phyloP scores from a whole-genome alignment of 2,888 invertebrate species.

The Conistra vaccinii region DNA sequence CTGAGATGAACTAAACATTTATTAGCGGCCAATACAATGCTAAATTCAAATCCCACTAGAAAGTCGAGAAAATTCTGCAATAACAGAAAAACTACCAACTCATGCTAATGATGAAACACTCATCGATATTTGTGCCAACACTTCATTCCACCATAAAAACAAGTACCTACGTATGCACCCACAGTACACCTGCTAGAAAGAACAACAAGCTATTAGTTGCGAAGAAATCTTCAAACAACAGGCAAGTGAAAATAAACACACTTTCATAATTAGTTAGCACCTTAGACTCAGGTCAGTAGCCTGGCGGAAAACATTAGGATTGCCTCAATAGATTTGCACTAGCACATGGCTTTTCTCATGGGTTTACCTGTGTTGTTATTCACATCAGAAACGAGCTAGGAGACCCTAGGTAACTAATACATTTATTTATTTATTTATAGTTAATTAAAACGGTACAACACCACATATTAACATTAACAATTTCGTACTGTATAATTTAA shows the following conservation, averaged over 20 bases:
- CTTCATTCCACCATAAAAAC: background rate
- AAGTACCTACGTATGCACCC: background rate
- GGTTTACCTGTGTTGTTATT: background rate
- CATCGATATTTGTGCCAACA: background rate
- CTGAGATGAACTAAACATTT: background rate
- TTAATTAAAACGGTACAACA: too few relatives aligned
- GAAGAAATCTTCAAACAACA: constrained; percentile 37
- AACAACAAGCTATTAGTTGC: constrained; percentile 33
- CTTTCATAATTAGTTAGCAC: constrained; percentile 52
- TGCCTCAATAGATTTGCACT: constrained; percentile 18
- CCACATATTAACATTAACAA: too few relatives aligned
- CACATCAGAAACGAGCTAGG: background rate
- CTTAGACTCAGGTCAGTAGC: constrained; percentile 22
- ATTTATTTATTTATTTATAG: too few relatives aligned
- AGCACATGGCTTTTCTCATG: background rate
- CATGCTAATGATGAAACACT: background rate
- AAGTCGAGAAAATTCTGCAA: too few relatives aligned
- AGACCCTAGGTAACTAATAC: too few relatives aligned
- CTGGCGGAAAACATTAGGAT: constrained; percentile 15
- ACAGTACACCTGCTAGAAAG: constrained; percentile 9
- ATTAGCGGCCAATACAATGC: too few relatives aligned
- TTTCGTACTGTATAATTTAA: too few relatives aligned
- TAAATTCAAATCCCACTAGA: too few relatives aligned
- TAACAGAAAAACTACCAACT: too few relatives aligned
- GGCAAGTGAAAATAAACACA: constrained; percentile 35